Percentiles rank a stretch among this genome's conserved stretches.
phyloP scores from a whole-genome alignment of 2,113 vertebrate species.

The Podarcis muralis region DNA sequence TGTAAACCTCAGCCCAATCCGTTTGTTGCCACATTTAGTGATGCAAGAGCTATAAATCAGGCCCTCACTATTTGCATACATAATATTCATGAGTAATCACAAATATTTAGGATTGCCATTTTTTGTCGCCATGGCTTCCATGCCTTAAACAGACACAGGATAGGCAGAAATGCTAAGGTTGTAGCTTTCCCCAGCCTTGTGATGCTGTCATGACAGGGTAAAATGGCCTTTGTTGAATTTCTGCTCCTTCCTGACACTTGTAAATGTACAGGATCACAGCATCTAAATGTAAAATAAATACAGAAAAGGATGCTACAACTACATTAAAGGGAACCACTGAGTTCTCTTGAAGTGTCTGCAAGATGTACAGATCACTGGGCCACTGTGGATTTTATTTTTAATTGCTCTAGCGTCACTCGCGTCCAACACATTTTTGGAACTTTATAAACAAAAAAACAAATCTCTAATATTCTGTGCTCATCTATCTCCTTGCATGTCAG shows the following conservation, averaged over 20 bases:
- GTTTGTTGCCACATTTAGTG: conserved; percentile 28
- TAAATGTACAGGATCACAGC: background rate
- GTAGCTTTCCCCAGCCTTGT: background rate
- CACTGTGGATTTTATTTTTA: background rate
- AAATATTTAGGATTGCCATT: background rate
- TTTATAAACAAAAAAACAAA: background rate
- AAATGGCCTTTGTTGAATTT: background rate
- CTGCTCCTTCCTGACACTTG: background rate
- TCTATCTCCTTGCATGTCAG: background rate
- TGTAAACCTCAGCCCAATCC: conserved; percentile 27
- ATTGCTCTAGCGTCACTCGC: background rate
- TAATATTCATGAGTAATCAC: background rate
- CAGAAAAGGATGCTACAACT: background rate
- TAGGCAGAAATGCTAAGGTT: background rate
- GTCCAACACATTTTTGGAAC: background rate
- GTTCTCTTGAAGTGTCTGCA: too few species aligned
- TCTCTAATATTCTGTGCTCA: background rate
- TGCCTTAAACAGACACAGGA: background rate
- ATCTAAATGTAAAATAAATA: background rate
- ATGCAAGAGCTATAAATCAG: conserved; percentile 25
- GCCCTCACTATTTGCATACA: conserved; percentile 9
- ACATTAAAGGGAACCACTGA: background rate
- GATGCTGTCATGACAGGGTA: background rate
- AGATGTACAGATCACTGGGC: too few species aligned
- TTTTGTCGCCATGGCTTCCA: background rate